Conservation (phyloP, 2,888 invertebrate genomes). For the Eurytoma adleriae region DNA sequence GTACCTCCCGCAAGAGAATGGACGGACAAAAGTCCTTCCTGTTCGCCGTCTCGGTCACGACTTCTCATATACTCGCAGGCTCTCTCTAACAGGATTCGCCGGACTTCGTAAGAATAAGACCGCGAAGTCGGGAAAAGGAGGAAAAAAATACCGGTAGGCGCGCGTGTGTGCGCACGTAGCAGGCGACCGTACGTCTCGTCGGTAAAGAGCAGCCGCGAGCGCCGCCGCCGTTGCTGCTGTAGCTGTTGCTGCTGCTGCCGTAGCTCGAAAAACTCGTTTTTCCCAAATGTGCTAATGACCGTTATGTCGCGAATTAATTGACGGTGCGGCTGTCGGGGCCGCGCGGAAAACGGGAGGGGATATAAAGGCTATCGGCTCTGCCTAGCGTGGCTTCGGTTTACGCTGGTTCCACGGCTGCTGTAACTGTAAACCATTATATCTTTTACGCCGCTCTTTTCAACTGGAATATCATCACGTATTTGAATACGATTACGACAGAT, state of each 20-base stretch:
- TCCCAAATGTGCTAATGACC: slow-evolving; percentile 54
- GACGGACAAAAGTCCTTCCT: slow-evolving; percentile 26
- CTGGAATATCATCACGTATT: slow-evolving; percentile 32
- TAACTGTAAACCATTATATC: slow-evolving; percentile 47
- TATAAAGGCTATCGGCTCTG: slow-evolving; percentile 33
- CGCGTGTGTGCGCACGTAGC: background rate
- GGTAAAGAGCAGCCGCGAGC: background rate
- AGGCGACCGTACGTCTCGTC: slow-evolving; percentile 12
- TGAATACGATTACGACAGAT: slow-evolving; percentile 12
- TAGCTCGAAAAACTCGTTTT: slow-evolving; percentile 39
- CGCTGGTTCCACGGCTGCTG: background rate
- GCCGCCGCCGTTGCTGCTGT: background rate
- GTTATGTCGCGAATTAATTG: slow-evolving; percentile 51
- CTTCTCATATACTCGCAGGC: slow-evolving; percentile 24
- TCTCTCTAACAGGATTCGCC: slow-evolving; percentile 26
- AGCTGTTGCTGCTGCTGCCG: background rate
- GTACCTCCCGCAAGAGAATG: slow-evolving; percentile 10
- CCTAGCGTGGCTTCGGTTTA: slow-evolving; percentile 35
- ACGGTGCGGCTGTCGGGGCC: slow-evolving; percentile 15
- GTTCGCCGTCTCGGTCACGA: slow-evolving; percentile 22
- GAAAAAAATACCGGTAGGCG: background rate
- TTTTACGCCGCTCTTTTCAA: slow-evolving; percentile 28
- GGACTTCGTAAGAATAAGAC: slow-evolving; percentile 11
- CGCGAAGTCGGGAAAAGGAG: background rate
- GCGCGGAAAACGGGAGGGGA: background rate